Evolutionary conservation across 2,797 vertebrate genomes (phyloP), one percentile per base, ranked within the genome.

Genomic region (Argyrosomus regius): DNA sequence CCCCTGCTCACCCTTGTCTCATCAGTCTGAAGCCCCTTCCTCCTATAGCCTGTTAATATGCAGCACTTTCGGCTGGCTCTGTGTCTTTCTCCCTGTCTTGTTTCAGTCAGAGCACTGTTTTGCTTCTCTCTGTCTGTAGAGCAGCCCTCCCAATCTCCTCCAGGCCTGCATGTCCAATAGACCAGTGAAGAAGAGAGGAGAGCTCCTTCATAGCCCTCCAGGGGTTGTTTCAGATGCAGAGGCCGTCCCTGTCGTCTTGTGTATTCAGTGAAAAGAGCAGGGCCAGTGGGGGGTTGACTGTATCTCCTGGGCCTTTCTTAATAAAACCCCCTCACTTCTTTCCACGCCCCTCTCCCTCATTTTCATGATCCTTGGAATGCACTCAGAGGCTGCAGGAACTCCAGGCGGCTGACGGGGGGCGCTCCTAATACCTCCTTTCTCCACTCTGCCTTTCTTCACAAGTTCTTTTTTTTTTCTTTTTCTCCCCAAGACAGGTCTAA

Each of bases 231-330:
- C 84, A 87, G 85, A 91, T 89, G 66, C 79, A 88, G 91, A 90
- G 85, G 90, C 89, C 69, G 62, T 84, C 81, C 80, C 84, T 88
- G 79, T 91, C 88, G 82, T 90, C 89, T 89, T 90, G 87, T 93
- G 89, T 91, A 86, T 89, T 89, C 80, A 84, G 63, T 94, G 90
- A 95, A 95, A 93, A 82, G 85, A 85, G 83, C 70, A 77, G 57
- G 35, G 66, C 54, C 74, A 46, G 75, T 18, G n/a, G 84, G 90
- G 73, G 85, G 63, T 64, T 74, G 83, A 84, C 87, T 89, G 84
- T 80, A 89, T 92, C 88, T 92, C 80, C 78, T 84, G 75, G 90
- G 91, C 87, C 77, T 87, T 84, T 63, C 75, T 90, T 89, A 87
- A 86, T 73, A 83, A 78, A 79, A 84, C 71, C 46, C 57, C 43